Conservation (phyloP, 2,888 invertebrate genomes). For the Leucania comma region DNA sequence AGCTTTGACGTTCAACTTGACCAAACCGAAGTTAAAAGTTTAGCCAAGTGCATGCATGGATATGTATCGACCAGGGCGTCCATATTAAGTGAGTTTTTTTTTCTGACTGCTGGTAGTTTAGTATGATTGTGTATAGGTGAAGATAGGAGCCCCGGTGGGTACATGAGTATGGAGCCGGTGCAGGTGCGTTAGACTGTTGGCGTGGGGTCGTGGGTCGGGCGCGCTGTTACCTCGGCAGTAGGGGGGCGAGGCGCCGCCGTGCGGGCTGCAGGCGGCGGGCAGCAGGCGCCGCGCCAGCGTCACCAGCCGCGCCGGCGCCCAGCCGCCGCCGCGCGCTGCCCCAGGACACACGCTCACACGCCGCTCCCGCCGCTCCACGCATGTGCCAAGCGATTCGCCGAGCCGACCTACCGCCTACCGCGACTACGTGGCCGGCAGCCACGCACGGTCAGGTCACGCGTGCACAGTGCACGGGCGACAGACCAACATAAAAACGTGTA, state of each 20-base stretch:
- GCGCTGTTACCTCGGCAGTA: constrained; percentile 92
- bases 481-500: constrained; percentile 51
- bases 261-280: constrained; percentile 93
- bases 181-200: constrained; percentile 53
- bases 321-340: constrained; percentile 84
- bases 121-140: not conserved
- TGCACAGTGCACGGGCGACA: constrained; percentile 32
- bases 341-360: constrained; percentile 87
- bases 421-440: constrained; percentile 56
- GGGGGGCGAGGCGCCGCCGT: constrained; percentile 93
- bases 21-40: constrained; percentile 35
- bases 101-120: too few relatives aligned
- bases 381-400: constrained; percentile 80
- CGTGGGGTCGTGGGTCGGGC: constrained; percentile 51
- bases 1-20: constrained; percentile 52
- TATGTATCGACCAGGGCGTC: constrained; percentile 51
- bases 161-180: constrained; percentile 49
- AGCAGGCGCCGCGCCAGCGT: constrained; percentile 91
- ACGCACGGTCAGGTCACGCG: constrained; percentile 61
- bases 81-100: not conserved
- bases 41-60: constrained; percentile 59
- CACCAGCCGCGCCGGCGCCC: constrained; percentile 87
- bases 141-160: constrained; percentile 25
- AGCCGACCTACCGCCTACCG: constrained; percentile 65
- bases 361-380: constrained; percentile 75